phyloP scores from a whole-genome alignment of 2,888 invertebrate species.

The Scaptomyza parva region DNA sequence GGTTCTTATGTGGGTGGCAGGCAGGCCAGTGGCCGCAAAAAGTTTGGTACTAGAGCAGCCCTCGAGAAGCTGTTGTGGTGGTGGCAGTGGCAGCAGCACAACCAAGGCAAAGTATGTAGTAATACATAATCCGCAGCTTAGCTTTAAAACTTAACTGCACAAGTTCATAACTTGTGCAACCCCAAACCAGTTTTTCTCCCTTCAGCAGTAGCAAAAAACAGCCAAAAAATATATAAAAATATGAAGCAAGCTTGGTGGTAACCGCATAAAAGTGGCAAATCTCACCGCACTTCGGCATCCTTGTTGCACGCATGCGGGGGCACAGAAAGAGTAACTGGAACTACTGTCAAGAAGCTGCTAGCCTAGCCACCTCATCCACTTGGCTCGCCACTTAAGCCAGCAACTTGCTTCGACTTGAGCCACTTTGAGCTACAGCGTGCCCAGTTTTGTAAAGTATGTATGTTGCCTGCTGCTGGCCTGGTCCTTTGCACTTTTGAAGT shows the following conservation, averaged over 20 bases:
- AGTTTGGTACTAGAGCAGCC: constrained; percentile 24
- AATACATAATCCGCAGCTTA: constrained; percentile 76
- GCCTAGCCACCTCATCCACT: constrained; percentile 30
- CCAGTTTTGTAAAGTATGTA: constrained; percentile 36
- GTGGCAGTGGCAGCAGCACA: constrained; percentile 43
- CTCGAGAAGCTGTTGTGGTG: constrained; percentile 13
- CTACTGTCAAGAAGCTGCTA: constrained; percentile 26
- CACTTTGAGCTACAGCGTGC: constrained; percentile 29
- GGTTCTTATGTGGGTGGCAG: constrained; percentile 15
- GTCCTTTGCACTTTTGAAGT: constrained; percentile 19
- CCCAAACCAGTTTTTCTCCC: neutral
- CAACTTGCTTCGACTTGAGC: constrained; percentile 34
- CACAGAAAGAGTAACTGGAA: constrained; percentile 34
- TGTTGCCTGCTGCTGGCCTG: constrained; percentile 2
- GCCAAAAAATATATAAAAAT: constrained; percentile 25
- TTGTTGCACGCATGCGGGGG: constrained; percentile 54
- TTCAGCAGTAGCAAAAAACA: constrained; percentile 7
- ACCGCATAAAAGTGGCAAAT: constrained; percentile 54
- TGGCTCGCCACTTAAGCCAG: constrained; percentile 64
- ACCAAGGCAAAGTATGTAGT: constrained; percentile 71
- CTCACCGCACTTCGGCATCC: constrained; percentile 40
- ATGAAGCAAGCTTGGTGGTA: constrained; percentile 35
- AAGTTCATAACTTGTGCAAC: constrained; percentile 75
- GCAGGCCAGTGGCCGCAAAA: constrained; percentile 37
- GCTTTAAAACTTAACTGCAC: constrained; percentile 79